Evolutionary conservation across 2,888 invertebrate genomes (phyloP).

Genomic region (Caenorhabditis sp.): DNA sequence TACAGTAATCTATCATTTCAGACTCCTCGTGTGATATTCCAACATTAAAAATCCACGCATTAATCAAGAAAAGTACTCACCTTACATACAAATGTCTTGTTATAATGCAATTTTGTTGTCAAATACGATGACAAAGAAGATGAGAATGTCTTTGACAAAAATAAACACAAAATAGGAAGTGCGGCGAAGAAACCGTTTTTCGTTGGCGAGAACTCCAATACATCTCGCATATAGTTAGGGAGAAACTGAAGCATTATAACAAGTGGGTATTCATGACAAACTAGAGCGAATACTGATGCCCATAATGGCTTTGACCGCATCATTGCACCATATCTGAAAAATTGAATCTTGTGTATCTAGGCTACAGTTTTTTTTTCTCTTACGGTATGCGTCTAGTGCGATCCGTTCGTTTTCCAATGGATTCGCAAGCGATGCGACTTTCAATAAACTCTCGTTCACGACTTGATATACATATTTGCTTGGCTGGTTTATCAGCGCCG

Average conservation of each 20-base stretch:
- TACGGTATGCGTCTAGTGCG: constrained; percentile 61
- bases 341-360: too few species aligned
- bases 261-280: constrained; percentile 63
- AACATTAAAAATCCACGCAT: too few species aligned
- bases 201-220: constrained; percentile 68
- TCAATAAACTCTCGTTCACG: constrained; percentile 66
- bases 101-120: constrained; percentile 50
- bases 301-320: constrained; percentile 62
- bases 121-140: constrained; percentile 65
- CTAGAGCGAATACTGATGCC: constrained; percentile 63
- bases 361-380: too few species aligned
- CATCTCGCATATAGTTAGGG: constrained; percentile 69
- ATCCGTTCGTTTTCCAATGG: constrained; percentile 65
- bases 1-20: too few species aligned
- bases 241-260: constrained; percentile 68
- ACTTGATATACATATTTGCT: constrained; percentile 66
- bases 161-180: constrained; percentile 65
- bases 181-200: constrained; percentile 63
- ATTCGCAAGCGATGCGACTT: constrained; percentile 68
- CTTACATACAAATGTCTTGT: constrained; percentile 65
- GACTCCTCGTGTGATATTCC: too few species aligned
- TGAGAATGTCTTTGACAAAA: constrained; percentile 64
- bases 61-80: too few species aligned
- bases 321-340: constrained; percentile 52
- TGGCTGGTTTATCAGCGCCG: constrained; percentile 68